Evolutionary conservation across 2,113 vertebrate species (phyloP), one percentile per base, ranked within the genome.

Genomic region (Microcebus jonahi): DNA sequence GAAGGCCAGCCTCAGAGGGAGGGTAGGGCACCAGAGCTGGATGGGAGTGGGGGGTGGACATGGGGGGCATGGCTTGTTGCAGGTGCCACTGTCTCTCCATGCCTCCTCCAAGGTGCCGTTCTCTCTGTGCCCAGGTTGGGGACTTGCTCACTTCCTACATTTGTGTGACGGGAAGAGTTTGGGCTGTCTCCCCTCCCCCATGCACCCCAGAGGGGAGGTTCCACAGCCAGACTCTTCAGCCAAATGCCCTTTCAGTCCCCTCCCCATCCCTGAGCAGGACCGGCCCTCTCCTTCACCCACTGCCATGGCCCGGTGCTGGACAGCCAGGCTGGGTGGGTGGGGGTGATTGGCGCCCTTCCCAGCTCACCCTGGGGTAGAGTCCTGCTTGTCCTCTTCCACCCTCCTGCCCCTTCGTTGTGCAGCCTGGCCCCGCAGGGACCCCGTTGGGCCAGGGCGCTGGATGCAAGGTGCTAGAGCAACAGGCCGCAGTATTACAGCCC

Each of bases 191-290:
- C 76, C 42, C 55, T 59, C 25, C 42, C 29, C 4, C 13, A 7
- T 18, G 17, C 5, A n/a, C 14, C 14, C 48, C 9, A 20, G 68
- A 84, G 81, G 61, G 92, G 91, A 68, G 45, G 75, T 27, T 87
- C 42, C 71, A 31, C 25, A 11, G 76, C 39, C 71, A 84, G 45
- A 80, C 94, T 94, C 97, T 94, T 96, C 95, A 95, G 98, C 98
- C 98, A 98, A 98, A 97, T 59, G 53, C 42, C 88, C 29, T 71
- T 50, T 57, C n/a, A 0, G 18, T 70, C 55, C 75, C 57, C 68
- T 73, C 14, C 27, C 34, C 36, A 0, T 48, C 21, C 36, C 39
- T 6, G 3, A 29, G 65, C 87, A 14, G 0, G 21, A 73, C 90
- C 80, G 25, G 68, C 39, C 53, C 55, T 61, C 25, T 68, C 42